These are phyloP conservation scores for Danio aesculapii DNA, from an alignment of 2,797 vertebrate species.

Conservation along the genomic window DNA sequence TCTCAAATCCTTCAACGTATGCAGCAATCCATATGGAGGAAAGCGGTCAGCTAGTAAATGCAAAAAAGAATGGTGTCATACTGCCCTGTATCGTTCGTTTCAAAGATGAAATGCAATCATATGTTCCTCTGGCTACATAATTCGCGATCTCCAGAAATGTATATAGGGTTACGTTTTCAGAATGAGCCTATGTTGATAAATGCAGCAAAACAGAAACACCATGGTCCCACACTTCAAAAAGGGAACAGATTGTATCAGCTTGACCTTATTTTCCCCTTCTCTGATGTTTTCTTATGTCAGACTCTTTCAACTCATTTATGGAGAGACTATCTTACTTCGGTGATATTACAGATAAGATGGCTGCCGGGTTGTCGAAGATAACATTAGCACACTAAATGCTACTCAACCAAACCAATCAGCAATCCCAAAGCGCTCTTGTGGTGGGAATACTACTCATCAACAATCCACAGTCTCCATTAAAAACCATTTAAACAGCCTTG, in stretches of 20 bases:
- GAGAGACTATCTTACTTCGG: constrained; percentile 17
- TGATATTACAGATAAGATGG: constrained; percentile 28
- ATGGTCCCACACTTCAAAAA: background rate
- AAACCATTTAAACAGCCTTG: constrained; percentile 36
- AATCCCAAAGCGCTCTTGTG: constrained; percentile 25
- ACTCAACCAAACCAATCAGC: constrained; percentile 27
- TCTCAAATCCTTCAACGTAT: no score
- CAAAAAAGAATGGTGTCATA: no score
- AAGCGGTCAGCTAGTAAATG: no score
- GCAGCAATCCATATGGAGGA: no score
- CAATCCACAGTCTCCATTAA: constrained; percentile 34
- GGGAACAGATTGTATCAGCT: constrained; percentile 39
- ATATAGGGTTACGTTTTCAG: no score
- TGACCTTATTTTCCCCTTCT: constrained; percentile 10
- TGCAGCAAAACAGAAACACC: background rate
- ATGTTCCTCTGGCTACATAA: no score
- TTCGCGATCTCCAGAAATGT: no score
- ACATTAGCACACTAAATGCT: constrained; percentile 22
- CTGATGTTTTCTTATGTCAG: constrained; percentile 13
- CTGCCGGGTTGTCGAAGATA: background rate
- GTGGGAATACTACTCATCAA: constrained; percentile 36
- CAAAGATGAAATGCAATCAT: no score
- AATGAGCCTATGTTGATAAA: background rate
- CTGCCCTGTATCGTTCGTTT: no score
- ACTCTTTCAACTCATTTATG: constrained; percentile 25